phyloP scores from a whole-genome alignment of 2,113 vertebrate genomes.

The Ahaetulla prasina region DNA sequence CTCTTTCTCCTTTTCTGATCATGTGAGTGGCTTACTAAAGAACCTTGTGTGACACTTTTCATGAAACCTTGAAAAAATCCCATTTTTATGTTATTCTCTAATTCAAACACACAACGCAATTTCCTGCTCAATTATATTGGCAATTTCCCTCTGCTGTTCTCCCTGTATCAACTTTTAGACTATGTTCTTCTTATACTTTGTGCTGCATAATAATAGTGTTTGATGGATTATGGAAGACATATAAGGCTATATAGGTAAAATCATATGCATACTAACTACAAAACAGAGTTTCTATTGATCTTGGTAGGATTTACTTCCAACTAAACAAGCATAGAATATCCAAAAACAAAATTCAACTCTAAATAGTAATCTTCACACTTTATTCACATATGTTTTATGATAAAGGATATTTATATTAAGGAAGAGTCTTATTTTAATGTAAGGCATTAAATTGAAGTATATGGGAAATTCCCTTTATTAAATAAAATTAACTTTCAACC shows the following conservation, averaged over 20 bases:
- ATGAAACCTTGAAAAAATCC: background rate
- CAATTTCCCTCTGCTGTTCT: background rate
- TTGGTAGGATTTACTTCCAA: background rate
- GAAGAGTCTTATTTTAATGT: background rate
- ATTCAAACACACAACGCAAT: background rate
- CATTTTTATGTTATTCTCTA: background rate
- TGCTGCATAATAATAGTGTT: background rate
- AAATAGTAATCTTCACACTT: background rate
- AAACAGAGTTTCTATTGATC: background rate
- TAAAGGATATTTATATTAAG: background rate
- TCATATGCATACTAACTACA: background rate
- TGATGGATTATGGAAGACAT: background rate
- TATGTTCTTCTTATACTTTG: background rate
- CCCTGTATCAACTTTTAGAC: background rate
- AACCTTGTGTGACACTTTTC: background rate
- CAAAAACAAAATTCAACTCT: background rate
- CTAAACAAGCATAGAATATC: background rate
- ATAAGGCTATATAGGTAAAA: background rate
- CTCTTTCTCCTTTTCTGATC: background rate
- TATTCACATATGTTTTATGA: background rate
- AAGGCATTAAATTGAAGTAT: background rate
- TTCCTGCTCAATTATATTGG: background rate
- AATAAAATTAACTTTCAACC: background rate
- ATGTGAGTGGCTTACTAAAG: background rate
- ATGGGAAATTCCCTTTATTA: background rate